Percentiles rank a stretch among this genome's conserved stretches.
phyloP scores from a whole-genome alignment of 2,888 invertebrate species.

The Auanema sp. region DNA sequence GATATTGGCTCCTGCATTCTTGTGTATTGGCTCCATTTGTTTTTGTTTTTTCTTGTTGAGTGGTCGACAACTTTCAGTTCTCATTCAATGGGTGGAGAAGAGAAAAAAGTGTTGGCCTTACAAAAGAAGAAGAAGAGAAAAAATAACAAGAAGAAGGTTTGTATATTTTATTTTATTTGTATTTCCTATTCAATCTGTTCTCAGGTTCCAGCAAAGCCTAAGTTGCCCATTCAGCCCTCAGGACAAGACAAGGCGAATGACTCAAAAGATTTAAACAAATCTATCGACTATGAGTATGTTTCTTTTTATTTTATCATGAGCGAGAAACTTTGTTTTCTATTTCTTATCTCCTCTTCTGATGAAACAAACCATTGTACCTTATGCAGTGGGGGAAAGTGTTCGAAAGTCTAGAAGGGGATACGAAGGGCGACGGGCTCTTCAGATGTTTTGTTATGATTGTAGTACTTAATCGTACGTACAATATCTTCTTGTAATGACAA shows the following conservation, averaged over 20 bases:
- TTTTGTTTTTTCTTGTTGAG: conserved; percentile 1
- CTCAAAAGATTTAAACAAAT: conserved; percentile 2
- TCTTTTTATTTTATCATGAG: not conserved
- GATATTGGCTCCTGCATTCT: not conserved
- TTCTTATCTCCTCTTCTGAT: too few relatives aligned
- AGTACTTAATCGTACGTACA: too few relatives aligned
- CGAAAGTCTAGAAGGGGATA: too few relatives aligned
- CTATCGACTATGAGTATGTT: conserved; percentile 1
- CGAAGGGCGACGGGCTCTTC: too few relatives aligned
- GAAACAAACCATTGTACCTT: too few relatives aligned
- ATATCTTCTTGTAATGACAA: too few relatives aligned
- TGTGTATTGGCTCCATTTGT: conserved; percentile 1
- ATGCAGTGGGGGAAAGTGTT: too few relatives aligned
- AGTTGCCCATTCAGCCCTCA: not conserved
- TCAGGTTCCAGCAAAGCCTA: conserved; percentile 11
- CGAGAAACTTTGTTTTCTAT: too few relatives aligned
- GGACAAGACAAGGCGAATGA: not conserved
- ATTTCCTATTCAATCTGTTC: not conserved
- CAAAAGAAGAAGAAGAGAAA: conserved; percentile 54
- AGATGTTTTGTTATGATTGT: too few relatives aligned
- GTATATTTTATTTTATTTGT: not conserved
- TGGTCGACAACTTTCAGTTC: too few relatives aligned
- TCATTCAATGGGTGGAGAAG: conserved; percentile 22
- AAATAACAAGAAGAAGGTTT: conserved; percentile 45
- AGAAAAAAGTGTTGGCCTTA: conserved; percentile 47